Evolutionary conservation across 2,888 invertebrate genomes (phyloP).

Genomic region (Standfussiana lucernea): DNA sequence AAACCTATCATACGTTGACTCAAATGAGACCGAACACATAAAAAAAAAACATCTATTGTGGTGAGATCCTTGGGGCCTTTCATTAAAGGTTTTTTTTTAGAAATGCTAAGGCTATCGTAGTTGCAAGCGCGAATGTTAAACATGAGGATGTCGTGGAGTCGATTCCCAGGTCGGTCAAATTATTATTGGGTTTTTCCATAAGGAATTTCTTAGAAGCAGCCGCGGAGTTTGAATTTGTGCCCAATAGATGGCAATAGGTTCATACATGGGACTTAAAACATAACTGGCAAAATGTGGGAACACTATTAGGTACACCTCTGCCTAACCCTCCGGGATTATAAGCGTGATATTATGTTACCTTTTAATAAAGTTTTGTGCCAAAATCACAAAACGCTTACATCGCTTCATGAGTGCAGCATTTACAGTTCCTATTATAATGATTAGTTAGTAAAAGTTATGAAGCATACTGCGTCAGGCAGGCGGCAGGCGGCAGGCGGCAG

Average conservation of each 20-base stretch:
- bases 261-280: background rate
- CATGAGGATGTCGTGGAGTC: background rate
- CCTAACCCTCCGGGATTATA: background rate
- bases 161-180: background rate
- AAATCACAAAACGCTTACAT: background rate
- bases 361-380: background rate
- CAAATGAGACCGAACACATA: background rate
- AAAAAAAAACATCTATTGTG: background rate
- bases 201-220: no score
- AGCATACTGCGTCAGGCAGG: background rate
- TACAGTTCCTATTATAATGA: slow-evolving; percentile 4
- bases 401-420: background rate
- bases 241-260: background rate
- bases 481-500: slow-evolving; percentile 1
- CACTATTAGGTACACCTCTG: background rate
- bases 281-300: background rate
- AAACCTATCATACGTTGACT: background rate
- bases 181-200: no score
- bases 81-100: no score
- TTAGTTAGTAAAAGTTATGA: slow-evolving; percentile 13
- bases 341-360: background rate
- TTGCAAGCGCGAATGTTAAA: background rate
- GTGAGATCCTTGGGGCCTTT: background rate
- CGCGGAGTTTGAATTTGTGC: background rate
- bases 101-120: background rate